Percentiles rank a stretch among this genome's conserved stretches.
These are phyloP conservation scores for Thumatha senex DNA, from an alignment of 2,888 invertebrate genomes.

Conservation along the genomic window DNA sequence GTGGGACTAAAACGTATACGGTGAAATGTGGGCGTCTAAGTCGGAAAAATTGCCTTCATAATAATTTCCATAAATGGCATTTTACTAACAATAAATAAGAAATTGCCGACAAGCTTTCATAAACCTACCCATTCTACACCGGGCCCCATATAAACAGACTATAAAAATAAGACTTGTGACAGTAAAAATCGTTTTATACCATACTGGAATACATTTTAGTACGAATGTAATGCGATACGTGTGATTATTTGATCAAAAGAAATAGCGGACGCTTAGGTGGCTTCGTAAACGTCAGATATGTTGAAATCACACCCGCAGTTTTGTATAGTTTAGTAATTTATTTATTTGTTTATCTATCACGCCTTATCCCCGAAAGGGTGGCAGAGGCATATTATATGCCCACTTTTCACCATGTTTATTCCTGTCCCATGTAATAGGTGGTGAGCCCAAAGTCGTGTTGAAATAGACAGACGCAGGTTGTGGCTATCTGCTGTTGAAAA, in stretches of 20 bases:
- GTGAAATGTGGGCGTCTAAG: slow-evolving; percentile 3
- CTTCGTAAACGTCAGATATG: slow-evolving; percentile 15
- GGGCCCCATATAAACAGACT: slow-evolving; percentile 67
- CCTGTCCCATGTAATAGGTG: no score
- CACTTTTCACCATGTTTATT: no score
- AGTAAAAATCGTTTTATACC: slow-evolving; percentile 67
- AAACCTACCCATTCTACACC: slow-evolving; percentile 56
- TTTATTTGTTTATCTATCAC: no score
- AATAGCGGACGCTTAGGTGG: slow-evolving; percentile 22
- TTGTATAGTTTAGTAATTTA: not conserved
- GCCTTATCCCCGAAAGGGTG: no score
- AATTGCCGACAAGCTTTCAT: slow-evolving; percentile 57
- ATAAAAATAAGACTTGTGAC: slow-evolving; percentile 74
- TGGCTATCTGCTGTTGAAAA: no score
- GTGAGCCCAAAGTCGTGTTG: no score
- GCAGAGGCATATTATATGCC: no score
- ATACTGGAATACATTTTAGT: slow-evolving; percentile 49
- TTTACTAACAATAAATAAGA: slow-evolving; percentile 46
- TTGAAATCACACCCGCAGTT: not conserved
- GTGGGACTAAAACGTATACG: no score
- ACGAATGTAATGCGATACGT: slow-evolving; percentile 35
- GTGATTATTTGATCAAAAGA: slow-evolving; percentile 24
- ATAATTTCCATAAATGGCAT: slow-evolving; percentile 33
- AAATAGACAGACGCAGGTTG: no score
- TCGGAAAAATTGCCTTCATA: slow-evolving; percentile 14